A percentile compares a stretch with the other conserved stretches of the same genome.
Conservation (phyloP, 2,113 vertebrate species). For the Protobothrops flavoviridis region DNA sequence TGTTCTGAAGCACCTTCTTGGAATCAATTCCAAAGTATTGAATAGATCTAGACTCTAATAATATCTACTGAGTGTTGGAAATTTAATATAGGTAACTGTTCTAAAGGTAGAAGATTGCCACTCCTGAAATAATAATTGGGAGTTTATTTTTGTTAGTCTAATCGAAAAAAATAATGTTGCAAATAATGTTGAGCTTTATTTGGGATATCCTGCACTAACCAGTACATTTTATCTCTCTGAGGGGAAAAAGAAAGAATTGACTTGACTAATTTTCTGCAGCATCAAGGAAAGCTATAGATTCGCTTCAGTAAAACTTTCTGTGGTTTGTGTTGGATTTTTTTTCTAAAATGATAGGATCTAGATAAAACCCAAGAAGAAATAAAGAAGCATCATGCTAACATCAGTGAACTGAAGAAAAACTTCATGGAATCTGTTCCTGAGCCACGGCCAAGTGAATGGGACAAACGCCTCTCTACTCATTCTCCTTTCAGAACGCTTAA, state of each 20-base stretch:
- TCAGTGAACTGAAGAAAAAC: slow-evolving; percentile 96
- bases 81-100: background rate
- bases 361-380: slow-evolving; percentile 95
- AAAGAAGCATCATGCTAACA: slow-evolving; percentile 94
- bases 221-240: background rate
- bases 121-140: background rate
- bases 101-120: background rate
- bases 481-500: slow-evolving; percentile 90
- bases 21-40: background rate
- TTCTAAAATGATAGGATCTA: slow-evolving; percentile 78
- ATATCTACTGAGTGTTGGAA: slow-evolving; percentile 1
- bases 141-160: background rate
- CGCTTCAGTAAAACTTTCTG: background rate
- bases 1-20: background rate
- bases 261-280: slow-evolving; percentile 28
- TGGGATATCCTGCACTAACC: accelerated
- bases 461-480: slow-evolving; percentile 92
- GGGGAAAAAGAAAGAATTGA: slow-evolving; percentile 26
- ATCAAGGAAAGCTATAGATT: background rate
- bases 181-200: background rate
- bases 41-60: background rate
- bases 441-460: slow-evolving; percentile 92
- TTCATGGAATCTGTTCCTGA: slow-evolving; percentile 97
- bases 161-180: background rate
- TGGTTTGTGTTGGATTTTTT: slow-evolving; percentile 40